Percentiles rank a stretch among this genome's conserved stretches.
Conservation (phyloP, 2,113 vertebrate genomes). For the Chamaetylas fuelleborni region DNA sequence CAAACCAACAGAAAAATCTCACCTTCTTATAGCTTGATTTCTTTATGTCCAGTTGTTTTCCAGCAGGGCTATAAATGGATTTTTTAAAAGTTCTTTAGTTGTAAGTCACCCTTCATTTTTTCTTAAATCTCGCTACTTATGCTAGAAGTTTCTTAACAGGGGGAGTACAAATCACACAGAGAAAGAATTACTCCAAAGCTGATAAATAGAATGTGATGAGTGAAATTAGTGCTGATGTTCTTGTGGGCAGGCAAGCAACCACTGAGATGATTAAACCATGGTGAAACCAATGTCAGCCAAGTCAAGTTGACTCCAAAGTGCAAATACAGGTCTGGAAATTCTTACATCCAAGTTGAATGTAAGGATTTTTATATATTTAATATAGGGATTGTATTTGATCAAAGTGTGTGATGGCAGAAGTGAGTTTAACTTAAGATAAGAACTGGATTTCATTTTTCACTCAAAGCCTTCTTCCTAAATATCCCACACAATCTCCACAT, state of each 20-base stretch:
- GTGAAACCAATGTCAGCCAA: not conserved
- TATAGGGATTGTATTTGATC: not conserved
- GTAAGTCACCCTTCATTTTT: not conserved
- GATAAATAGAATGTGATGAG: not conserved
- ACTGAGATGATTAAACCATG: not conserved
- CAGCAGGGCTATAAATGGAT: slow-evolving; percentile 81
- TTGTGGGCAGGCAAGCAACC: not conserved
- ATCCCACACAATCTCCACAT: not conserved
- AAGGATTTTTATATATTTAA: not conserved
- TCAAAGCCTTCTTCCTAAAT: not conserved
- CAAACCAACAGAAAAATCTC: not conserved
- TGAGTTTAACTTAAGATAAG: not conserved
- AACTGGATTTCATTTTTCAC: not conserved
- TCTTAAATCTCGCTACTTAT: not conserved
- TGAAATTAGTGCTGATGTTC: not conserved
- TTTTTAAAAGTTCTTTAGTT: slow-evolving; percentile 20
- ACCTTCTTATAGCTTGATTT: slow-evolving; percentile 99
- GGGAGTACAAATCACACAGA: not conserved
- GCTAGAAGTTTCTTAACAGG: not conserved
- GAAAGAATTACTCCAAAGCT: not conserved
- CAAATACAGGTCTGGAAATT: not conserved
- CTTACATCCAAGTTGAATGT: not conserved
- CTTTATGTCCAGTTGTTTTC: slow-evolving; percentile 90
- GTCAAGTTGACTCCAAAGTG: not conserved
- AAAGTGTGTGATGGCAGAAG: not conserved